phyloP scores from a whole-genome alignment of 2,113 vertebrate species.

The Coptodon rendalli region DNA sequence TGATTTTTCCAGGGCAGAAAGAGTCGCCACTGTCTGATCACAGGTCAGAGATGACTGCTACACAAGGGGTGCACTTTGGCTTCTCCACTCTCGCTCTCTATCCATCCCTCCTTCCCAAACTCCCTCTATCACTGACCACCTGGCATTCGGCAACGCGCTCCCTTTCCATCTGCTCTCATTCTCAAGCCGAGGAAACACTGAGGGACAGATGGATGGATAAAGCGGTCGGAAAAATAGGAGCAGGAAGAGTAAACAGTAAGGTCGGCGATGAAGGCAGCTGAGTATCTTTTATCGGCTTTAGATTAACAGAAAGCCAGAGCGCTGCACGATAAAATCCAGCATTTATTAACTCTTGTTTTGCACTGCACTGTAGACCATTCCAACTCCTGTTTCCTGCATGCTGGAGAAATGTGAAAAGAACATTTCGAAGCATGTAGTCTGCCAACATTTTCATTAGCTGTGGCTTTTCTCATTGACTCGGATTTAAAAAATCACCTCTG shows the following conservation, averaged over 20 bases:
- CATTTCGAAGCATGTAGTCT: neutral
- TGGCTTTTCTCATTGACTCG: conserved; percentile 21
- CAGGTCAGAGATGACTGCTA: conserved; percentile 31
- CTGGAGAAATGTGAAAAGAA: neutral
- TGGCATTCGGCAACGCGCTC: conserved; percentile 19
- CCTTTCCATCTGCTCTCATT: conserved; percentile 62
- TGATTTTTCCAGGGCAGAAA: neutral
- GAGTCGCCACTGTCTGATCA: conserved; percentile 55
- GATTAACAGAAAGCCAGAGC: conserved; percentile 9
- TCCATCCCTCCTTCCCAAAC: neutral
- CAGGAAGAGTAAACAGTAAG: conserved; percentile 63
- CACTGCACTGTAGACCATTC: neutral
- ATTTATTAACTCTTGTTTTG: conserved; percentile 25
- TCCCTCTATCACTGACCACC: conserved; percentile 27
- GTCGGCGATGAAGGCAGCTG: conserved; percentile 20
- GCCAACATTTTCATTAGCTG: neutral
- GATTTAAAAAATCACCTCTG: neutral
- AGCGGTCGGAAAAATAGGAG: conserved; percentile 43
- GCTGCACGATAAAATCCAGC: neutral
- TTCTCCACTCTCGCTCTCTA: neutral
- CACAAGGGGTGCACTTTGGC: conserved; percentile 14
- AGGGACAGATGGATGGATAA: conserved; percentile 42
- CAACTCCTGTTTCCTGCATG: neutral
- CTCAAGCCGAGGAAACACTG: conserved; percentile 40
- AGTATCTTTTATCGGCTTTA: conserved; percentile 42